Percentiles rank a stretch among this genome's conserved stretches.
Evolutionary conservation across 2,113 vertebrate species (phyloP).

Genomic region (Carollia perspicillata): DNA sequence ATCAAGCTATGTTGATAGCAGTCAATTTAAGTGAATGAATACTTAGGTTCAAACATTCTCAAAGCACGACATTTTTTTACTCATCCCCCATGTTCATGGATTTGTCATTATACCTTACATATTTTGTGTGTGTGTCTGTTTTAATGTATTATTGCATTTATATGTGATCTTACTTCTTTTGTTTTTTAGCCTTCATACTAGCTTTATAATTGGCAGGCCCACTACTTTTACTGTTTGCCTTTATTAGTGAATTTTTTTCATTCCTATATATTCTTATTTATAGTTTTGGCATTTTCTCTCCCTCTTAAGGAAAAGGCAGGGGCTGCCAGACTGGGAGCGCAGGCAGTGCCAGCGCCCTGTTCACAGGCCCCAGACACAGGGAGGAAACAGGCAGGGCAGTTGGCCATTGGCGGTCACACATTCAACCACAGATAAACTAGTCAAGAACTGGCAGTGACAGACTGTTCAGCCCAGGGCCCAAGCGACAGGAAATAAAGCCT

Average conservation of each 20-base stretch:
- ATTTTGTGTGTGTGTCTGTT: neutral
- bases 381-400: too few species aligned
- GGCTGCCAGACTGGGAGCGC: too few species aligned
- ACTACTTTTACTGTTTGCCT: neutral
- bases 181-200: neutral
- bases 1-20: neutral
- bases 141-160: neutral
- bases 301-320: neutral
- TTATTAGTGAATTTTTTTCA: neutral
- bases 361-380: too few species aligned
- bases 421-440: too few species aligned
- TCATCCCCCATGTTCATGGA: neutral
- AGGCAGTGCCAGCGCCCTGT: too few species aligned
- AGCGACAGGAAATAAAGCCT: too few species aligned
- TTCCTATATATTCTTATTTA: neutral
- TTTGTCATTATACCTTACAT: neutral
- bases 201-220: neutral
- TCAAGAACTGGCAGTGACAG: too few species aligned
- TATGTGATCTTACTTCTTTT: neutral
- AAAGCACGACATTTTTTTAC: neutral
- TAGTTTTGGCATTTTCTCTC: neutral
- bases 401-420: too few species aligned
- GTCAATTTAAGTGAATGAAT: neutral
- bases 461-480: too few species aligned
- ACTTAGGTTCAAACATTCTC: neutral